Evolutionary conservation across 2,888 invertebrate species (phyloP), one percentile per base, ranked within the genome.

Genomic region (Eretmocerus hayati): DNA sequence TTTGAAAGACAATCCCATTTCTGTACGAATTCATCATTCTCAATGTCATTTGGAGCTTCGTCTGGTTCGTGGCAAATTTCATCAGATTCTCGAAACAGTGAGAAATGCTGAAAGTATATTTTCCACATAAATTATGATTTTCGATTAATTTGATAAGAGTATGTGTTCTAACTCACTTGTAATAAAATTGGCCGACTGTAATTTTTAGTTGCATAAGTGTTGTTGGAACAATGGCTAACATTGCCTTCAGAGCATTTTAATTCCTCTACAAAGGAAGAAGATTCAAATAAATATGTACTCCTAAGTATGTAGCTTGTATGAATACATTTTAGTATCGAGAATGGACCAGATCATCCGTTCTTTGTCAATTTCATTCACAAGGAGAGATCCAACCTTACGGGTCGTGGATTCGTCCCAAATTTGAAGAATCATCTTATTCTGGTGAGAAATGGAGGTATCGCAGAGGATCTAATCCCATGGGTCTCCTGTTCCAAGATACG

Each of bases 1-100:
- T 82, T 81, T 1, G 94, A 92, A 6, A 97, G 74, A 59, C 94
- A 94, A 62, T 97, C 95, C 85, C 87, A 89, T 21, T 85, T 79
- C 68, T 90, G 88, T 20, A 85, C 80, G 68, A 90, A 92, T 45
- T 78, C 74, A 48, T 80, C 77, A 43, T 79, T 74, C 62, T 84
- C 83, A 46, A 83, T 77, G 0, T 85, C 80, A 13, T 77, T 65
- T 0, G 88, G 85, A 0, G 90, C 90, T 11, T 87, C 81, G 68
- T 95, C 94, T 23, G 83, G 78, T 58, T 86, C 89, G 19, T 80
- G 78, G 66, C 97, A 99, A 36, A 81, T 77, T 55, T 78, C 79
- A 71, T 97, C 97, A 0, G 92, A 93, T 61, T 81, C 77, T 50
- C 96, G 80, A 72, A 87, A 96, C 60, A 97, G 76, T 3, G 97